Conservation (phyloP, 2,888 invertebrate genomes). For the Pseudanteris insignis region DNA sequence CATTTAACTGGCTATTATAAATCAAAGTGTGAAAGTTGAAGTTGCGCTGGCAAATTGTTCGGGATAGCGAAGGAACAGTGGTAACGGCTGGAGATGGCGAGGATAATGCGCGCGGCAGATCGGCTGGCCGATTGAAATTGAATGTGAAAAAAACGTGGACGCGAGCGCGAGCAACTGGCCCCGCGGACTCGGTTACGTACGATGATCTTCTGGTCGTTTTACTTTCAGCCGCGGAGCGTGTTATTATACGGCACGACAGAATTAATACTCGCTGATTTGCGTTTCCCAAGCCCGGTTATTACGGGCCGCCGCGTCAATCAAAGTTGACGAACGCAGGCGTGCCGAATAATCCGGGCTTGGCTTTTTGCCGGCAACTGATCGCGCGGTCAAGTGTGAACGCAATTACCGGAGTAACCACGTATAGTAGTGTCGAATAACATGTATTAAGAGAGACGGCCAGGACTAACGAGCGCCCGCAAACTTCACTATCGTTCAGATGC, state of each 20-base stretch:
- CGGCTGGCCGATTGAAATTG: slow-evolving; percentile 1
- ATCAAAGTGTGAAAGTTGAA: slow-evolving; percentile 10
- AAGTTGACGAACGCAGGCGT: slow-evolving; percentile 35
- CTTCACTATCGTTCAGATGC: slow-evolving; percentile 56
- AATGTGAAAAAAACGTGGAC: too few relatives aligned
- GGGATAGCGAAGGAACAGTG: too few relatives aligned
- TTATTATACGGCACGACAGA: slow-evolving; percentile 33
- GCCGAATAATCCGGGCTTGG: slow-evolving; percentile 20
- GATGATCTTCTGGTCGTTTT: too few relatives aligned
- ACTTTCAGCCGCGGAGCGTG: slow-evolving; percentile 14
- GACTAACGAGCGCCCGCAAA: slow-evolving; percentile 58
- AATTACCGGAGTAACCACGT: slow-evolving; percentile 61
- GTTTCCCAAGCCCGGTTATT: slow-evolving; percentile 32
- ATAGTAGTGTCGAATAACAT: slow-evolving; percentile 61
- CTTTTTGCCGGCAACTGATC: slow-evolving; percentile 40
- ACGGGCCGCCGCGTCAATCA: slow-evolving; percentile 35
- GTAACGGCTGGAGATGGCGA: too few relatives aligned
- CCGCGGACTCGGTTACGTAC: too few relatives aligned
- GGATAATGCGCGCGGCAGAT: slow-evolving; percentile 12
- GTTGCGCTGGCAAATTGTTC: slow-evolving; percentile 9
- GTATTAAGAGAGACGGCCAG: slow-evolving; percentile 53
- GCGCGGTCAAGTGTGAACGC: slow-evolving; percentile 60
- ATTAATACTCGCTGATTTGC: slow-evolving; percentile 37
- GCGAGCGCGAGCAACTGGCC: too few relatives aligned
- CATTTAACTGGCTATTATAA: slow-evolving; percentile 22